Percentiles rank a stretch among this genome's conserved stretches.
Conservation (phyloP, 2,888 invertebrate genomes). For the Epistrophe eligans region DNA sequence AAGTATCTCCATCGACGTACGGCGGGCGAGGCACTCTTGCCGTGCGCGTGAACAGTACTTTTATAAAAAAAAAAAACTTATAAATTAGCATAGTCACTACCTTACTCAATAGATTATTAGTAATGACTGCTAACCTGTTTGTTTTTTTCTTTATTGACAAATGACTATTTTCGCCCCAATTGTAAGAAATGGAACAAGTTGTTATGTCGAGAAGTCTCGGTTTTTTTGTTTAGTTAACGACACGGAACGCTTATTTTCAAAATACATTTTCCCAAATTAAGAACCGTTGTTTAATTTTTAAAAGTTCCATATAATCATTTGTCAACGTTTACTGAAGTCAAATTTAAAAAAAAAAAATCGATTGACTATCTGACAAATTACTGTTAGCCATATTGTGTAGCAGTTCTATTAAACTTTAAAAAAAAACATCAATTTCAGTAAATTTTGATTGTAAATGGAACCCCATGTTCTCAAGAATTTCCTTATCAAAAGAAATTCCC, state of each 20-base stretch:
- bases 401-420: background rate
- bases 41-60: too few species aligned
- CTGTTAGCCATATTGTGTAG: background rate
- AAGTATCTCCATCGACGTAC: too few species aligned
- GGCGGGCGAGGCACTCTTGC: too few species aligned
- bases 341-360: background rate
- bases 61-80: too few species aligned
- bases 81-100: too few species aligned
- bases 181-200: too few species aligned
- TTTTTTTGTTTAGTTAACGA: background rate
- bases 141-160: too few species aligned
- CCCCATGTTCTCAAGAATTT: background rate
- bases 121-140: too few species aligned
- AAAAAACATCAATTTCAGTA: background rate
- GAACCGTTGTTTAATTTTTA: background rate
- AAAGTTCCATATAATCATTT: background rate
- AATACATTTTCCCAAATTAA: background rate
- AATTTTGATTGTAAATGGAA: background rate
- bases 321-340: background rate
- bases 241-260: background rate
- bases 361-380: constrained; percentile 6
- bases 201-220: too few species aligned
- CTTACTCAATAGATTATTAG: too few species aligned
- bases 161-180: too few species aligned
- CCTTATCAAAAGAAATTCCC: background rate